Evolutionary conservation across 2,888 invertebrate genomes (phyloP).

Genomic region (Epistrophe eligans): DNA sequence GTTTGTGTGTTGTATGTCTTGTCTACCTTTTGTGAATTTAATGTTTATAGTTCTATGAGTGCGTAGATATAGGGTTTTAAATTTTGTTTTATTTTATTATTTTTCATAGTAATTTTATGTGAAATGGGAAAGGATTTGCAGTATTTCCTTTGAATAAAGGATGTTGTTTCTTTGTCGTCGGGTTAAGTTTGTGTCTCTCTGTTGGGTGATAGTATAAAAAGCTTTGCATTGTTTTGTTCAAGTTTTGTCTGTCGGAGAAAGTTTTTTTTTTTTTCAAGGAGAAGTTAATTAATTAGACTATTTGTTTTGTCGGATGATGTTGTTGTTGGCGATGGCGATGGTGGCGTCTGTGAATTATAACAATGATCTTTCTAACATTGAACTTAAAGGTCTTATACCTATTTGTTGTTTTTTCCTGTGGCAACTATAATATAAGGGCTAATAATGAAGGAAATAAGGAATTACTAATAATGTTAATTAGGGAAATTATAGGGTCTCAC

Average conservation of each 20-base stretch:
- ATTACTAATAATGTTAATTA: too few species aligned
- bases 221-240: not conserved
- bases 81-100: not conserved
- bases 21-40: constrained; percentile 58
- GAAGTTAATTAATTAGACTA: constrained; percentile 59
- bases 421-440: not conserved
- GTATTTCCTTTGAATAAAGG: constrained; percentile 54
- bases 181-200: not conserved
- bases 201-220: constrained; percentile 6
- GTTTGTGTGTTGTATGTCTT: constrained; percentile 22
- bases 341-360: constrained; percentile 15
- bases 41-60: constrained; percentile 47
- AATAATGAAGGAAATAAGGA: not conserved
- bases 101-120: constrained; percentile 52
- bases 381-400: not conserved
- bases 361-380: constrained; percentile 34
- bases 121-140: constrained; percentile 65
- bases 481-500: too few species aligned
- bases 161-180: constrained; percentile 1
- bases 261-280: constrained; percentile 16
- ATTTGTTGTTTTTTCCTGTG: not conserved
- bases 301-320: constrained; percentile 35
- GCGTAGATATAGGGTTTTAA: constrained; percentile 35
- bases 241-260: constrained; percentile 38
- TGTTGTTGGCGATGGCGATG: not conserved